Percentiles rank a stretch among this genome's conserved stretches.
phyloP scores from a whole-genome alignment of 2,113 vertebrate species.

The Calidris pugnax region DNA sequence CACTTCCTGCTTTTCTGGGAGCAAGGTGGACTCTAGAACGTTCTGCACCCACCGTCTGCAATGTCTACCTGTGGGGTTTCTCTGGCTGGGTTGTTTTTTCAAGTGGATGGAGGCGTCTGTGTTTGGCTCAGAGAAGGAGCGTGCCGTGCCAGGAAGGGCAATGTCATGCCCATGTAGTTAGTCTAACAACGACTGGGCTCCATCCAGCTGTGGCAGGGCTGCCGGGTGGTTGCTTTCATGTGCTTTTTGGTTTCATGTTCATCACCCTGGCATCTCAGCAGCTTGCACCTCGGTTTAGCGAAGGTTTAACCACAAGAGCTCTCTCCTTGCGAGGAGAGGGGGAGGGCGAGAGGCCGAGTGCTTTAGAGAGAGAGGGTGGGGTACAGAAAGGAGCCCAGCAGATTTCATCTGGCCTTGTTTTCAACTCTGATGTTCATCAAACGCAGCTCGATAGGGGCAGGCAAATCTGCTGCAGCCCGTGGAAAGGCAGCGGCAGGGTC shows the following conservation, averaged over 20 bases:
- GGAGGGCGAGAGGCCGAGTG: neutral
- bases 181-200: neutral
- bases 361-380: neutral
- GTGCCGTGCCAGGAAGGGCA: neutral
- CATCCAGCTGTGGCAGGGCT: neutral
- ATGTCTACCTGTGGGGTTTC: neutral
- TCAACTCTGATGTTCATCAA: slow-evolving; percentile 17
- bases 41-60: neutral
- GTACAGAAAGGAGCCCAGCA: neutral
- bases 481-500: neutral
- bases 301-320: neutral
- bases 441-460: neutral
- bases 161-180: neutral
- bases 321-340: neutral
- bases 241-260: neutral
- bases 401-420: slow-evolving; percentile 10
- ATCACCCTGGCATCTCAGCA: neutral
- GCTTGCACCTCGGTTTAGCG: neutral
- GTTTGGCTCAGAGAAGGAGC: neutral
- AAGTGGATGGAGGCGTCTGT: neutral
- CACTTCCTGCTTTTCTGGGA: neutral
- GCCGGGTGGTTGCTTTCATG: neutral
- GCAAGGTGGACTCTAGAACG: neutral
- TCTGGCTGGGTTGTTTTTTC: neutral
- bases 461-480: neutral